Percentiles rank a stretch among this genome's conserved stretches.
These are phyloP conservation scores for Notothenia rossii DNA, from an alignment of 2,113 vertebrate genomes.

Conservation along the genomic window DNA sequence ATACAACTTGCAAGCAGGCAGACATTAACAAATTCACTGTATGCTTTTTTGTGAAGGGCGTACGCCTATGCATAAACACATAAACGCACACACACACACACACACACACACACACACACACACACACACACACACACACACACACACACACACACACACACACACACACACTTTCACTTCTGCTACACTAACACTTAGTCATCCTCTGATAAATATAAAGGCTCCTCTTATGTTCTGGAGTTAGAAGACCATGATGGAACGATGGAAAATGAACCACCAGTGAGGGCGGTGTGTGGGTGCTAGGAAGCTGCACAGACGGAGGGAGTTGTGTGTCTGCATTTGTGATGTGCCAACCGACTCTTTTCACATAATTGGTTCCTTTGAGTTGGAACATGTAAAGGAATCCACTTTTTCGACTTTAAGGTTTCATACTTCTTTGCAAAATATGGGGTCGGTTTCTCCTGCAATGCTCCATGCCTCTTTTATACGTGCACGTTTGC, in stretches of 20 bases:
- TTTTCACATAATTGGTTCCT: too few species aligned
- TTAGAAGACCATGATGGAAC: constrained; percentile 32
- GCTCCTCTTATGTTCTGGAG: constrained; percentile 42
- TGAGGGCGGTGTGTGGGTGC: constrained; percentile 20
- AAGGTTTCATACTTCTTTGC: too few species aligned
- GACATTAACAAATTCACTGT: constrained; percentile 10
- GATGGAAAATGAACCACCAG: constrained; percentile 47
- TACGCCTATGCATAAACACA: neutral
- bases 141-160: constrained; percentile 17
- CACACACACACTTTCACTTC: neutral
- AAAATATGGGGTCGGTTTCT: too few species aligned
- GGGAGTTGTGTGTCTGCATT: neutral
- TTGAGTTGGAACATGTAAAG: too few species aligned
- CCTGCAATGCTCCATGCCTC: too few species aligned
- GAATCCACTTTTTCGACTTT: too few species aligned
- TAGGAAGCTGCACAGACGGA: constrained; percentile 13
- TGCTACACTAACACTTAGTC: constrained; percentile 26
- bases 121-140: constrained; percentile 1
- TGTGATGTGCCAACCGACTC: too few species aligned
- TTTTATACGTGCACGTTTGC: too few species aligned
- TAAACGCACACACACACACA: constrained; percentile 9
- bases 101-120: constrained; percentile 9
- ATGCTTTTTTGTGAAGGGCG: neutral
- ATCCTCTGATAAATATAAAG: constrained; percentile 55
- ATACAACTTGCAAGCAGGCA: neutral